Conservation (phyloP, 2,888 invertebrate genomes). For the Elysia crispata region DNA sequence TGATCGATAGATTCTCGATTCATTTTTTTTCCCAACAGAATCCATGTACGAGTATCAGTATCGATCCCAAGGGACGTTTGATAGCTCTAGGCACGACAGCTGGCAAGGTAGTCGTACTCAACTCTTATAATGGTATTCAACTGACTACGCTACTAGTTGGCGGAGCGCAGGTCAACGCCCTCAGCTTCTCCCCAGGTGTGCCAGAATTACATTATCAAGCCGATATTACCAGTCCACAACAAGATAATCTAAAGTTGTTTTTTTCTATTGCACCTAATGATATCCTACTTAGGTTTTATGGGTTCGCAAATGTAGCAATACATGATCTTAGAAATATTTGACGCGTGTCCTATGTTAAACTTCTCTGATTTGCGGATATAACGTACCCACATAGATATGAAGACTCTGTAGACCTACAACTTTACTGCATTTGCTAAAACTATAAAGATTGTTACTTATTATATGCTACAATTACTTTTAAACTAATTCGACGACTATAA, state of each 20-base stretch:
- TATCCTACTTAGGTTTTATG: too few species aligned
- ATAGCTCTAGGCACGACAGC: slow-evolving; percentile 93
- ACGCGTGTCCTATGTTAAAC: too few species aligned
- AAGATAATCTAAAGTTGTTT: not conserved
- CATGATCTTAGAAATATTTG: too few species aligned
- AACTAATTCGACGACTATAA: too few species aligned
- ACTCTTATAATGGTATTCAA: slow-evolving; percentile 90
- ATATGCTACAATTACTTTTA: not conserved
- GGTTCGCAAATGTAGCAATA: too few species aligned
- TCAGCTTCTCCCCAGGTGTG: slow-evolving; percentile 91
- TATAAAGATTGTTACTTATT: too few species aligned
- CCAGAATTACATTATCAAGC: slow-evolving; percentile 25
- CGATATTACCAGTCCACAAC: not conserved
- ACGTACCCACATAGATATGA: too few species aligned
- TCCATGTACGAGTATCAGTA: slow-evolving; percentile 91
- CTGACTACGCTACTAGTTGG: slow-evolving; percentile 91
- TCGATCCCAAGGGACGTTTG: slow-evolving; percentile 92
- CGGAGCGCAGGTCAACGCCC: slow-evolving; percentile 90
- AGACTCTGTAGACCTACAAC: too few species aligned
- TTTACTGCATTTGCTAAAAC: too few species aligned
- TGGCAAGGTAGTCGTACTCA: slow-evolving; percentile 90
- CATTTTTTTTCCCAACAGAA: too few species aligned
- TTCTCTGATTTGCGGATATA: too few species aligned
- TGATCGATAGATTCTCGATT: too few species aligned
- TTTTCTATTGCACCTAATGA: not conserved